Evolutionary conservation across 2,888 invertebrate species (phyloP).

Genomic region (Aproaerema taeniolella): DNA sequence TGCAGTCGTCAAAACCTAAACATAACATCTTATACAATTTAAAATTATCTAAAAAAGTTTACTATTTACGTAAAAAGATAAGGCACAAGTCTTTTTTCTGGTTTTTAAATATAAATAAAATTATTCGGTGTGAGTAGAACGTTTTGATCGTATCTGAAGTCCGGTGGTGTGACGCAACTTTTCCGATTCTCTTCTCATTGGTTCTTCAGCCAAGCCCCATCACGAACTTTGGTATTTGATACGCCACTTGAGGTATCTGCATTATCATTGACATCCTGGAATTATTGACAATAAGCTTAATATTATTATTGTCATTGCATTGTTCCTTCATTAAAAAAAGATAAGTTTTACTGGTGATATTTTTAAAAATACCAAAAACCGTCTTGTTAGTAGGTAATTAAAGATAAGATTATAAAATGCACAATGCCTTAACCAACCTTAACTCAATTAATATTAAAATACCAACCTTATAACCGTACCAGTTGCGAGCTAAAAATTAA

Average conservation of each 20-base stretch:
- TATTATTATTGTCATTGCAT: too few species aligned
- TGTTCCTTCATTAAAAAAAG: too few species aligned
- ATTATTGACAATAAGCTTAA: too few species aligned
- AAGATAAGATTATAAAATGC: neutral
- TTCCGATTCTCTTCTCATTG: constrained; percentile 24
- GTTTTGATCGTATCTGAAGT: constrained; percentile 23
- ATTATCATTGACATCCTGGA: constrained; percentile 90
- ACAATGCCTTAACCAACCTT: too few species aligned
- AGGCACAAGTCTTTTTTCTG: neutral
- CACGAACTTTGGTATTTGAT: constrained; percentile 91
- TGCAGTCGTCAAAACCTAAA: too few species aligned
- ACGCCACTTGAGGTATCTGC: constrained; percentile 90
- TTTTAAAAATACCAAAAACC: too few species aligned
- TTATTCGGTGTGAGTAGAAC: too few species aligned
- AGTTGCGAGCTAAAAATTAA: constrained; percentile 36
- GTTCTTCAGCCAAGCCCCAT: constrained; percentile 84
- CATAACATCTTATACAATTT: too few species aligned
- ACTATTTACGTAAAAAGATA: too few species aligned
- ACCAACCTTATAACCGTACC: constrained; percentile 47
- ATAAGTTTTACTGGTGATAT: too few species aligned
- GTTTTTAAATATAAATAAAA: neutral
- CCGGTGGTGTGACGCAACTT: constrained; percentile 32
- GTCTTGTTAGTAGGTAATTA: neutral
- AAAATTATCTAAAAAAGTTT: too few species aligned
- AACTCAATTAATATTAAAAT: constrained; percentile 15